phyloP scores from a whole-genome alignment of 2,797 vertebrate species.

The Spheniscus humboldti region DNA sequence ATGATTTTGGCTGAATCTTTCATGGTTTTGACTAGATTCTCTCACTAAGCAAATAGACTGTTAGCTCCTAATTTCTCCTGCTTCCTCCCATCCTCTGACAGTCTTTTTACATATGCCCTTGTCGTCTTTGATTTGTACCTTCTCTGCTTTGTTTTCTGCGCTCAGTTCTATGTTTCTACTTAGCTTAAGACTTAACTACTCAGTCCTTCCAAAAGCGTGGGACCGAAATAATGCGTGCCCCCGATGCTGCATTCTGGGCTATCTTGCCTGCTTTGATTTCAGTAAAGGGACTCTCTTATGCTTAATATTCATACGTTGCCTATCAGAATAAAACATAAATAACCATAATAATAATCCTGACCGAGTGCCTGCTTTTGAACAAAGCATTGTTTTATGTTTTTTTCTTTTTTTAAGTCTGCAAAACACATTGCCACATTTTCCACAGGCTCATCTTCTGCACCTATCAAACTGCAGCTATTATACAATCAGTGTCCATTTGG shows the following conservation, averaged over 20 bases:
- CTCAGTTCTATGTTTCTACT: not conserved
- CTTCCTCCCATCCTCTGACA: not conserved
- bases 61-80: not conserved
- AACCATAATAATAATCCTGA: not conserved
- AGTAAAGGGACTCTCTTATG: not conserved
- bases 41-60: constrained; percentile 23
- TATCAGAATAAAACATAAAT: not conserved
- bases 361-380: not conserved
- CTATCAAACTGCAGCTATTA: constrained; percentile 52
- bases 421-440: constrained; percentile 42
- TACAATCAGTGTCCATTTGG: constrained; percentile 40
- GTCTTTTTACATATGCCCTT: not conserved
- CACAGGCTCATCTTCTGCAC: constrained; percentile 33
- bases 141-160: not conserved
- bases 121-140: not conserved
- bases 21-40: constrained; percentile 32
- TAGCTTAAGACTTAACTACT: not conserved
- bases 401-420: not conserved
- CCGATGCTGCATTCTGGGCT: not conserved
- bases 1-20: constrained; percentile 38
- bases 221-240: not conserved
- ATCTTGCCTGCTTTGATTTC: not conserved
- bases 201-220: not conserved
- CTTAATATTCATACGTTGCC: not conserved
- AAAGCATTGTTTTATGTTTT: not conserved